Percentiles rank a stretch among this genome's conserved stretches.
Evolutionary conservation across 2,113 vertebrate genomes (phyloP).

Genomic region (Paramisgurnus dabryanus): DNA sequence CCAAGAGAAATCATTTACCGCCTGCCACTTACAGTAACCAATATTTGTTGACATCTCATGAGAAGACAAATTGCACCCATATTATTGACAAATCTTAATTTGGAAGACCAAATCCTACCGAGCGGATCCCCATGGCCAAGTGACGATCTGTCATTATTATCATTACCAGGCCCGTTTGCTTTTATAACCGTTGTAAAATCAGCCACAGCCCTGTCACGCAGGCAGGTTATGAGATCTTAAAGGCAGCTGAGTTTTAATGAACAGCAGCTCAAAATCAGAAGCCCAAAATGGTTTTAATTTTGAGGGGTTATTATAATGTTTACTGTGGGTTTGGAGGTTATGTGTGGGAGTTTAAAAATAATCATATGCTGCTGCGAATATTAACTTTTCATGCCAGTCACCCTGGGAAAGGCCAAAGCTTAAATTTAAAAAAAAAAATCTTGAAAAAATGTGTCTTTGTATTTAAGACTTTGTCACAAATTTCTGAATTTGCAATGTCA

Average conservation of each 20-base stretch:
- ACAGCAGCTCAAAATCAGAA: background rate
- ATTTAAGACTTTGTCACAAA: too few relatives aligned
- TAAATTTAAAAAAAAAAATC: background rate
- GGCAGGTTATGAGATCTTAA: background rate
- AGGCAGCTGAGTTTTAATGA: conserved; percentile 6
- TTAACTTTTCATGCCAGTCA: background rate
- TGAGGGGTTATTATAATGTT: conserved; percentile 7
- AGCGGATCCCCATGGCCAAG: conserved; percentile 62
- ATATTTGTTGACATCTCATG: conserved; percentile 74
- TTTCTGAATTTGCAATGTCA: too few relatives aligned
- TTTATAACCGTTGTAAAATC: conserved; percentile 9
- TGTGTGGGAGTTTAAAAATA: background rate
- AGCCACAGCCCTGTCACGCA: background rate
- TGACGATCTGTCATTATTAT: conserved; percentile 69
- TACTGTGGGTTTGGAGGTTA: background rate
- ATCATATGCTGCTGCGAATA: conserved; percentile 18
- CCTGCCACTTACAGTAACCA: conserved; percentile 75
- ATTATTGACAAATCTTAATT: conserved; percentile 82
- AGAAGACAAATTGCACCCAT: conserved; percentile 74
- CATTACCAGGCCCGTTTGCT: conserved; percentile 59
- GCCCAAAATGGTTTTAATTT: background rate
- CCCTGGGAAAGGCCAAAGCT: background rate
- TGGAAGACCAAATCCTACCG: conserved; percentile 64
- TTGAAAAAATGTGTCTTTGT: background rate
- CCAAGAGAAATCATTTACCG: conserved; percentile 76